Percentiles rank a stretch among this genome's conserved stretches.
Evolutionary conservation across 2,888 invertebrate genomes (phyloP).

Genomic region (Patella depressa): DNA sequence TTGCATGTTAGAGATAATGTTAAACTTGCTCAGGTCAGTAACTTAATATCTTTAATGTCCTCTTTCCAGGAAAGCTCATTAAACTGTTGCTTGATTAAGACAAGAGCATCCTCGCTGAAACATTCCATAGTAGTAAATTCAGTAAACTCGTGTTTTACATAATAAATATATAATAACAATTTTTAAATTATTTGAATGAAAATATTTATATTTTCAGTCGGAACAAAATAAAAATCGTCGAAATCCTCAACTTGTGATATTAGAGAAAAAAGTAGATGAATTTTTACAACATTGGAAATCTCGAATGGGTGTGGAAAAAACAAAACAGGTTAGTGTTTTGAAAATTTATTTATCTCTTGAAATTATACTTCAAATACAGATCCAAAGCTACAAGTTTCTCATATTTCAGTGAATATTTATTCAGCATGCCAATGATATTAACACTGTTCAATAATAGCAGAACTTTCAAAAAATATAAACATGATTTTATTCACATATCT

Average conservation of each 20-base stretch:
- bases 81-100: background rate
- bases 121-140: background rate
- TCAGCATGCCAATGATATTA: background rate
- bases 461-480: no score
- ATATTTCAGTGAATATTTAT: background rate
- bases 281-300: conserved; percentile 73
- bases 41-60: background rate
- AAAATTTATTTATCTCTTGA: no score
- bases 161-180: no score
- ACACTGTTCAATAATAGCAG: no score
- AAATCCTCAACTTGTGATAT: conserved; percentile 65
- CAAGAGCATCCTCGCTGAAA: background rate
- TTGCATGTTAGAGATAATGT: conserved; percentile 86
- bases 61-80: background rate
- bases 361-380: no score
- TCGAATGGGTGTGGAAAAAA: conserved; percentile 69
- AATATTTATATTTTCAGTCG: conserved; percentile 49
- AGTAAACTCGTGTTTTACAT: no score
- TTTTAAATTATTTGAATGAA: no score
- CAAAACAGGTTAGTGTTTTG: conserved; percentile 55
- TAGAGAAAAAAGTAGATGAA: conserved; percentile 72
- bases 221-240: conserved; percentile 65
- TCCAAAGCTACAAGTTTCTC: background rate
- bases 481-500: no score
- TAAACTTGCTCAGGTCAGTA: conserved; percentile 84